These are phyloP conservation scores for Apostichopus californicus DNA, from an alignment of 35 echinoderm and acorn worm species.

Conservation along the genomic window DNA sequence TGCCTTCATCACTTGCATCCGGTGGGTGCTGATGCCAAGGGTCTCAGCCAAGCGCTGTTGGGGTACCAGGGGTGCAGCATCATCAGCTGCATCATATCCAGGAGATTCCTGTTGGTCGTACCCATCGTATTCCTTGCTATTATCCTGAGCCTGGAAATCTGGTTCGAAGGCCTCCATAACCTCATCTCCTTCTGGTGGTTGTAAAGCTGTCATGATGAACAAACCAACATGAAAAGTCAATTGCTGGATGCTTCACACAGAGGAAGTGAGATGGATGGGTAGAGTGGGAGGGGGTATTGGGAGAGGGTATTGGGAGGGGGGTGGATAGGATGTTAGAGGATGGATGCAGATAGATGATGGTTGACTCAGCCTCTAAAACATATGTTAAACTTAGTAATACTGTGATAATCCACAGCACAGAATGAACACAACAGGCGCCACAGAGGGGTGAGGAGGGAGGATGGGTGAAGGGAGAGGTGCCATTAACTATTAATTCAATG, in stretches of 20 bases:
- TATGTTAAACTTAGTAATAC: too few relatives aligned
- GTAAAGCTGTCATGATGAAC: not conserved
- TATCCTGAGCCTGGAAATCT: not conserved
- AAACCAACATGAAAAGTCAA: too few relatives aligned
- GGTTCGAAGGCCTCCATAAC: conserved; percentile 59
- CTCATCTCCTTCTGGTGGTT: conserved; percentile 41
- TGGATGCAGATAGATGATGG: too few relatives aligned
- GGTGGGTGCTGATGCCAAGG: conserved; percentile 71
- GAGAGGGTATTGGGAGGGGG: not conserved
- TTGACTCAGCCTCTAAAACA: too few relatives aligned
- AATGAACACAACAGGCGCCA: too few relatives aligned
- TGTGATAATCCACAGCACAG: too few relatives aligned
- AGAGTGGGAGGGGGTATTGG: not conserved
- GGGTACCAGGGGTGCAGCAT: conserved; percentile 41
- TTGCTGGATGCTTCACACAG: not conserved
- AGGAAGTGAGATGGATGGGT: not conserved
- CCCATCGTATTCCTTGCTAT: not conserved
- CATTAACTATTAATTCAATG: too few relatives aligned
- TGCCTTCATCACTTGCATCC: conserved; percentile 98
- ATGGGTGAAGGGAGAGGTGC: too few relatives aligned
- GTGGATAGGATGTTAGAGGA: too few relatives aligned
- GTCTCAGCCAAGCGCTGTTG: conserved; percentile 69
- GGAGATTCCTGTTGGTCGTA: not conserved
- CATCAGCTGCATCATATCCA: conserved; percentile 39
- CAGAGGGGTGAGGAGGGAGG: too few relatives aligned